Evolutionary conservation across 2,113 vertebrate genomes (phyloP), one percentile per base, ranked within the genome.

Genomic region (Notiomystis cincta): DNA sequence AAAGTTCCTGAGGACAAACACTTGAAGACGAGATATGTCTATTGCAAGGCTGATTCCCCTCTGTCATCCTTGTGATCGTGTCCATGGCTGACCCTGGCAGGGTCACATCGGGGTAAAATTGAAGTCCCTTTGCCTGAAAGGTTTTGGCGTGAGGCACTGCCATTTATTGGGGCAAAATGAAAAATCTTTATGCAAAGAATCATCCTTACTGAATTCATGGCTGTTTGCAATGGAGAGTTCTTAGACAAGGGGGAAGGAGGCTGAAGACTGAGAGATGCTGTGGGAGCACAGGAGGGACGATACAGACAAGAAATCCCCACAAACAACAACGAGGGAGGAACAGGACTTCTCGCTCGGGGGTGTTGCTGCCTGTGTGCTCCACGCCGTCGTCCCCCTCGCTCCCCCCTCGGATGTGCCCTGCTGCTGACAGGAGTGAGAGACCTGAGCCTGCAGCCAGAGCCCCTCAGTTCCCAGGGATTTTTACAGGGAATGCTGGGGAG

Each of bases 261-360:
- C 87, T 70, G 40, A 28, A 45, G 33, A 73, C 5, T 33, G 37
- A 50, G 84, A 40, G 44, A 47, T 51, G 81, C 45, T 13, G 69
- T 10, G 53, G 70, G 70, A 82, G 53, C 37, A n/a, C 37, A 65
- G 69, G 53, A 60, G 84, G 15, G 21, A 6, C 2, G 6, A 10
- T 1, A 9, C 5, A 22, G 44, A 33, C 37, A 7, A 62, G 44
- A 64, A 89, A 54, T 7, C 18, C 38, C 53, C 57, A 4, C 28
- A 9, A 2, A 25, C 15, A 4, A 0, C 27, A 2, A 0, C 2
- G 10, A 4, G n/a, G 12, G 9, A 24, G 3, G 66, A 54, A 20
- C 23, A 23, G 31, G 15, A 24, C 18, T 42, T 35, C 11, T 62
- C 8, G 54, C 42, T 51, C 2, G 2, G 22, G 15, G 76, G n/a